Base-by-base conservation (phyloP, 2,888 invertebrate species). In the Cheilosia scutellata region DNA sequence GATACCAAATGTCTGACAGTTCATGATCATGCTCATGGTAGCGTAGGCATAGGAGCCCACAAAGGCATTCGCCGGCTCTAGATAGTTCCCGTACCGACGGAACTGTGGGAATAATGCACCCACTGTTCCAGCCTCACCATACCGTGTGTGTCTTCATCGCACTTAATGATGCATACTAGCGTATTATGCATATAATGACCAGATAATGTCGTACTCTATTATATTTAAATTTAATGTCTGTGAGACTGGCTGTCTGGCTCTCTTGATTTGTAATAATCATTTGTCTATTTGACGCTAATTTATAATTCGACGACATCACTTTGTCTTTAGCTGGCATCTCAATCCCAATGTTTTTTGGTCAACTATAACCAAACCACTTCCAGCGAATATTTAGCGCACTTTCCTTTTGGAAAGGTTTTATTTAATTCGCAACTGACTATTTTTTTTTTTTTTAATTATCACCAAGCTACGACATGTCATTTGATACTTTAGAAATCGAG, bases 361-460 rank as follows among this genome's bases (percentile, higher is more conserved):
- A 49, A 63, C 29, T 63, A 42, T 42, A 42, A 51, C 6, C 6
- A 7, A 13, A 27, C 16, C 42, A 72, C 40, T 37, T 75, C n/a
- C 31, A 13, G 1, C 11, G 25, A 42, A 27, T 47, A 71, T 33
- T 71, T 70, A 55, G 62, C 20, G 58, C 49, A 49, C 53, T 70
- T 55, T 79, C 68, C 20, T 68, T 60, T 63, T 68, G 44, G 42
- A 68, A 63, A 55, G 72, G 49, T 68, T 83, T 29, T 49, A 83
- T 66, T 72, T 20, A 68, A 68, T 74, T 70, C 37, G 68, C 62
- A 51, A 78, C 20, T 74, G 13, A 33, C 31, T 31, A 27, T 44
- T 60, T 57, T n/a, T n/a, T n/a, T n/a, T n/a, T 44, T 77, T 74
- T 82, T 78, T 83, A 83, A 83, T 78, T 84, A 79, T 47, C 68